phyloP scores from a whole-genome alignment of 2,113 vertebrate species.

The Poeciliopsis turrubarensis region DNA sequence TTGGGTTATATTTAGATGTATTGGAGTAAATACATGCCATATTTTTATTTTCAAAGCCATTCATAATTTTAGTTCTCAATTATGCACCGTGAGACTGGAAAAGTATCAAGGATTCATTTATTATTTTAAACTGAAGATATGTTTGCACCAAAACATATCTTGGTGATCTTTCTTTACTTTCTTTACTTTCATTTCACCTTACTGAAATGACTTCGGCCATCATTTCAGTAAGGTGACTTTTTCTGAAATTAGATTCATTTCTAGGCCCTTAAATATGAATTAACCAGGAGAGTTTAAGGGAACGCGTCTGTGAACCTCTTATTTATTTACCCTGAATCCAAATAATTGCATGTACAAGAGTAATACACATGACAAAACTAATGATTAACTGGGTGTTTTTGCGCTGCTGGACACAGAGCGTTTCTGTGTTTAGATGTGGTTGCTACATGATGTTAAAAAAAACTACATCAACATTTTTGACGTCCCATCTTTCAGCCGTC shows the following conservation, averaged over 20 bases:
- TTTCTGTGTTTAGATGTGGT: slow-evolving; percentile 19
- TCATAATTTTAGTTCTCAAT: too few relatives aligned
- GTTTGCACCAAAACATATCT: too few relatives aligned
- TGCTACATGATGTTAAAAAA: slow-evolving; percentile 44
- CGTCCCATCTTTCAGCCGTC: slow-evolving; percentile 5
- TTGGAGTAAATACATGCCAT: too few relatives aligned
- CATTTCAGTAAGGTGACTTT: too few relatives aligned
- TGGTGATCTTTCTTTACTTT: too few relatives aligned
- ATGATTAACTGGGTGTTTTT: not conserved
- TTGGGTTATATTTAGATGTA: too few relatives aligned
- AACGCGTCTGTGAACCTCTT: not conserved
- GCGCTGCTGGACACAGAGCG: not conserved
- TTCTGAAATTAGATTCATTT: not conserved
- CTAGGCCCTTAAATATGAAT: not conserved
- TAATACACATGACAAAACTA: not conserved
- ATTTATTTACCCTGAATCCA: not conserved
- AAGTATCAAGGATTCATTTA: too few relatives aligned
- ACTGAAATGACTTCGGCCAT: too few relatives aligned
- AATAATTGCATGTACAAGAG: not conserved
- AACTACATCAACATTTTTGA: slow-evolving; percentile 1
- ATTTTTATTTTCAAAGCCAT: too few relatives aligned
- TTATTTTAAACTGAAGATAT: too few relatives aligned
- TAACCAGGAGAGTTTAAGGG: not conserved
- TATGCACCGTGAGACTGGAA: too few relatives aligned
- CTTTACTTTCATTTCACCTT: too few relatives aligned